phyloP scores from a whole-genome alignment of 2,797 vertebrate species.

The Sebastes itinus region DNA sequence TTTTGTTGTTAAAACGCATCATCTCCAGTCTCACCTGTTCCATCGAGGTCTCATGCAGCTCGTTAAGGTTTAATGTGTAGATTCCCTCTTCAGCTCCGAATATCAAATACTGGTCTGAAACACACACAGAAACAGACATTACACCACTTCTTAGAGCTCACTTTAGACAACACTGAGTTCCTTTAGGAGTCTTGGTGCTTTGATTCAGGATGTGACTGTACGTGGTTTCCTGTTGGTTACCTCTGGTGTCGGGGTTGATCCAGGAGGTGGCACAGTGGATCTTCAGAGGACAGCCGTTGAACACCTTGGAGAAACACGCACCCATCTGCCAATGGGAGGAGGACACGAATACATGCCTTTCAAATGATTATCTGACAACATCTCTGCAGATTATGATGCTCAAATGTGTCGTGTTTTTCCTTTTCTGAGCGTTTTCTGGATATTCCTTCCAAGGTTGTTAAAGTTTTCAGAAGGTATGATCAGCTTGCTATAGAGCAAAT shows the following conservation, averaged over 20 bases:
- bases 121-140: slow-evolving; percentile 8
- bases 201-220: neutral
- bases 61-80: slow-evolving; percentile 98
- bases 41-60: slow-evolving; percentile 98
- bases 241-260: slow-evolving; percentile 98
- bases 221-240: slow-evolving; percentile 63
- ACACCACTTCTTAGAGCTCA: accelerated
- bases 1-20: accelerated
- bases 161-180: neutral
- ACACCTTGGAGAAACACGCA: slow-evolving; percentile 99
- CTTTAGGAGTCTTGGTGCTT: accelerated
- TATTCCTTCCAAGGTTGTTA: accelerated
- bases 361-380: neutral
- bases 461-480: neutral
- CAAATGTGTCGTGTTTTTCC: neutral
- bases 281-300: slow-evolving; percentile 97
- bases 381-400: neutral
- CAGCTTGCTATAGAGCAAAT: neutral
- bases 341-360: neutral
- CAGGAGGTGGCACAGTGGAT: slow-evolving; percentile 98
- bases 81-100: slow-evolving; percentile 98
- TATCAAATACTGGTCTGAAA: slow-evolving; percentile 97
- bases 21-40: slow-evolving; percentile 87
- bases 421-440: neutral
- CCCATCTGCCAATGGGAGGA: slow-evolving; percentile 87